phyloP scores from a whole-genome alignment of 2,113 vertebrate species.

The Neotoma lepida region DNA sequence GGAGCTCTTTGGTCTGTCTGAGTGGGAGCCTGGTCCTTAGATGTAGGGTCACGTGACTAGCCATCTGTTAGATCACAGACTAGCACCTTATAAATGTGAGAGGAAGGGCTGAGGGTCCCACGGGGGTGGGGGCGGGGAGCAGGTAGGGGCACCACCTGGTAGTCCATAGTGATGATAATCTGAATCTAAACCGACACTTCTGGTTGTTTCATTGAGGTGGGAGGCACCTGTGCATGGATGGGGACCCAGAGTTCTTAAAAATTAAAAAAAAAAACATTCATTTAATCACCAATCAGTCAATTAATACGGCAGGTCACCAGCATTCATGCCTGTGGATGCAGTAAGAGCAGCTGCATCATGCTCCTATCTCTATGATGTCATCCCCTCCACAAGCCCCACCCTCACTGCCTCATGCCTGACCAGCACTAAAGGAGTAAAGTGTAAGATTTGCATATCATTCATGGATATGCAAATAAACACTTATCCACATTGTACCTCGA shows the following conservation, averaged over 20 bases:
- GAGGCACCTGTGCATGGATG: background rate
- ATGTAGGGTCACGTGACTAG: background rate
- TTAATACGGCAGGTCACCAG: background rate
- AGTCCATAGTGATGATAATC: background rate
- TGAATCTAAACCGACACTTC: background rate
- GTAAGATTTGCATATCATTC: background rate
- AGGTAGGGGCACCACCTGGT: background rate
- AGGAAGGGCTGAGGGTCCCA: background rate
- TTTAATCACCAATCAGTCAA: background rate
- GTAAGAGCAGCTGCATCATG: background rate
- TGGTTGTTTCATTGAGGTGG: background rate
- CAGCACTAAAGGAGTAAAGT: background rate
- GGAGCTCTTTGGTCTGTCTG: background rate
- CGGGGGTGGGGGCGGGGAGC: rapidly evolving
- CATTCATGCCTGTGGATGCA: background rate
- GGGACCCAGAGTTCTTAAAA: background rate
- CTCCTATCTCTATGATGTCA: background rate
- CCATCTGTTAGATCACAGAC: background rate
- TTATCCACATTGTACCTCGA: background rate
- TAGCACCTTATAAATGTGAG: background rate
- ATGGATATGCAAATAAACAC: background rate
- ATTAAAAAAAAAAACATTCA: background rate
- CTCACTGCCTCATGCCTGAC: background rate
- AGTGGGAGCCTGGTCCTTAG: background rate
- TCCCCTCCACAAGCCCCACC: background rate